These are phyloP conservation scores for Pavo muticus DNA, from an alignment of 2,113 vertebrate species.

Conservation along the genomic window DNA sequence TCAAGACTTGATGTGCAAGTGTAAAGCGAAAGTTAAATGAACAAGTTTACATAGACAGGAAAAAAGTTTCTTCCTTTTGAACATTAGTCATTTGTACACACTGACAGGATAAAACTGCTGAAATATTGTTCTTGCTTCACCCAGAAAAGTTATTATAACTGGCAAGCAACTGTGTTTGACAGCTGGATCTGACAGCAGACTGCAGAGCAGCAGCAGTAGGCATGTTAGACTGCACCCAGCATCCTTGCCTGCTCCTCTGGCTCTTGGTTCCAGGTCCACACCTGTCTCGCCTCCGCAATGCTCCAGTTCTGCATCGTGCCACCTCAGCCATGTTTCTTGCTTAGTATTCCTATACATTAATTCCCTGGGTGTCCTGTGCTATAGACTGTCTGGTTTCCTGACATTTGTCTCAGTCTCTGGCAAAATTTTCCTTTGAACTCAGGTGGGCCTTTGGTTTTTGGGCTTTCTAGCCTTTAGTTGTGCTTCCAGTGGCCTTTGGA, in stretches of 20 bases:
- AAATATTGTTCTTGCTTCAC: neutral
- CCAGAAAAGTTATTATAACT: neutral
- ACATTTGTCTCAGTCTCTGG: too few relatives aligned
- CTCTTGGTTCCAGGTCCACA: too few relatives aligned
- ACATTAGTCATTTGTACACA: neutral
- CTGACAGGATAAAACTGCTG: neutral
- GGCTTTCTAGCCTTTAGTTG: neutral
- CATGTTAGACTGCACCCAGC: too few relatives aligned
- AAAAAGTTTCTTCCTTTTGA: neutral
- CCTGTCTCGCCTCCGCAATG: too few relatives aligned
- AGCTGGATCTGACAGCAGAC: too few relatives aligned
- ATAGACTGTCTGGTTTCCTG: neutral
- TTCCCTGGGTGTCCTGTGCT: neutral
- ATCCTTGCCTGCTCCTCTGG: too few relatives aligned
- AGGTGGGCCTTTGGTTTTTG: neutral
- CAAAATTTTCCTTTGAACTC: too few relatives aligned
- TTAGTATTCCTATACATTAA: neutral
- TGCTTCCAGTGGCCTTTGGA: neutral
- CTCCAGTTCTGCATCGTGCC: too few relatives aligned
- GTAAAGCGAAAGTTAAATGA: neutral
- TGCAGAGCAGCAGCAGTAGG: too few relatives aligned
- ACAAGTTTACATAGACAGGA: neutral
- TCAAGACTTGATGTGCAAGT: fast-evolving
- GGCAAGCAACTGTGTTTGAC: too few relatives aligned
- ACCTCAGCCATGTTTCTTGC: too few relatives aligned